phyloP scores from a whole-genome alignment of 2,888 invertebrate species.

The Geotrupes spiniger region DNA sequence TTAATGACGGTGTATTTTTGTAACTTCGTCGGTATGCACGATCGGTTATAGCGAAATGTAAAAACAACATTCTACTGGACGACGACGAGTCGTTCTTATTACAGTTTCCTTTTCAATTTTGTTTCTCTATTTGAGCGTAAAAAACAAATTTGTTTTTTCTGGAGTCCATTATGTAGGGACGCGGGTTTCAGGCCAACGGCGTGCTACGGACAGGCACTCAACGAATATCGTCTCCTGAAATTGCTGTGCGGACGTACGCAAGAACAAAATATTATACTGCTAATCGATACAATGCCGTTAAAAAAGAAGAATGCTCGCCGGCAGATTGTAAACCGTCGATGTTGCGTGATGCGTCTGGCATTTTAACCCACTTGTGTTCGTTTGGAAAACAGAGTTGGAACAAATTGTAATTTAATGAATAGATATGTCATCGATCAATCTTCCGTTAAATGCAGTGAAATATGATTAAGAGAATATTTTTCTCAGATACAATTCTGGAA shows the following conservation, averaged over 20 bases:
- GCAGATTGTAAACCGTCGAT: no score
- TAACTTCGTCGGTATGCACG: conserved; percentile 33
- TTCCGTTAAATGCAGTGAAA: no score
- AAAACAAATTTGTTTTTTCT: conserved; percentile 49
- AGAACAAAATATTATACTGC: conserved; percentile 3
- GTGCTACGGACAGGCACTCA: conserved; percentile 9
- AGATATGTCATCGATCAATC: no score
- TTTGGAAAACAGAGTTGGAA: no score
- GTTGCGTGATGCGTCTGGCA: no score
- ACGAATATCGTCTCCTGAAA: not conserved
- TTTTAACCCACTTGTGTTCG: no score
- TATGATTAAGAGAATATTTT: no score
- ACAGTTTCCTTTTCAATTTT: conserved; percentile 47
- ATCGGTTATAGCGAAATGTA: conserved; percentile 38
- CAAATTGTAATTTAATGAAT: no score
- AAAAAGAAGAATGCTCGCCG: not conserved
- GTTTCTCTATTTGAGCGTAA: conserved; percentile 49
- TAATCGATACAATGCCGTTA: conserved; percentile 4
- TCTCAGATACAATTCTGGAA: no score
- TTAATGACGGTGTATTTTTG: not conserved
- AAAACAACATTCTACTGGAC: conserved; percentile 36
- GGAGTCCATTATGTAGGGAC: conserved; percentile 42
- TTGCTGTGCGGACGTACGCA: conserved; percentile 1
- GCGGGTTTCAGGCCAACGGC: conserved; percentile 13
- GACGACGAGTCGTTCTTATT: conserved; percentile 36